These are phyloP conservation scores for Drosophila fulvimacula DNA, from an alignment of 2,888 invertebrate species.

Conservation along the genomic window DNA sequence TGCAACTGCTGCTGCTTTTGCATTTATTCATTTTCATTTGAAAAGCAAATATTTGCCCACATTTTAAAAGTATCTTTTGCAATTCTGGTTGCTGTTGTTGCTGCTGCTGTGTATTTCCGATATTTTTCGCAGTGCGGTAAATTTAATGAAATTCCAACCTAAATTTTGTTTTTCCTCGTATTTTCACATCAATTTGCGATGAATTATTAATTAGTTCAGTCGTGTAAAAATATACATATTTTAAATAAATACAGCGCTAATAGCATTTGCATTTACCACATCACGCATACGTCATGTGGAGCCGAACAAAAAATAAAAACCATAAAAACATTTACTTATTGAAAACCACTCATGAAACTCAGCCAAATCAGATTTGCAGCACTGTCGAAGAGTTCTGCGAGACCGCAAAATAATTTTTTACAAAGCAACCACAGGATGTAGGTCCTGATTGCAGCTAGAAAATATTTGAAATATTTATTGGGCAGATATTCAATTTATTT, in stretches of 20 bases:
- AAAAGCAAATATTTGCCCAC: conserved; percentile 70
- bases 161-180: conserved; percentile 30
- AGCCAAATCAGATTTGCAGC: conserved; percentile 20
- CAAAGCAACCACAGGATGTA: neutral
- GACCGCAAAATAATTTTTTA: conserved; percentile 15
- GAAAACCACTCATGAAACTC: neutral
- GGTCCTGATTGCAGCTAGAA: conserved; percentile 3
- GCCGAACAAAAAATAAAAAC: neutral
- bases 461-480: neutral
- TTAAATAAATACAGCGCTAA: conserved; percentile 48
- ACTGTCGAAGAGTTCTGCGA: neutral
- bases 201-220: conserved; percentile 63
- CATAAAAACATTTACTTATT: neutral
- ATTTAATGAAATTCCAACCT: conserved; percentile 59
- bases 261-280: conserved; percentile 53
- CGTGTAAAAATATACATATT: conserved; percentile 19
- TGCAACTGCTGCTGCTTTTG: conserved; percentile 16
- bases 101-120: conserved; percentile 34
- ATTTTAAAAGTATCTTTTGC: conserved; percentile 26
- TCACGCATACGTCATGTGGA: conserved; percentile 56
- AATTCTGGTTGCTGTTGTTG: conserved; percentile 11
- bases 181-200: conserved; percentile 47
- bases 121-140: conserved; percentile 44
- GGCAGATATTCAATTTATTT: conserved; percentile 5
- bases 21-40: conserved; percentile 71